phyloP scores from a whole-genome alignment of 2,797 vertebrate species.

The Nasua narica region DNA sequence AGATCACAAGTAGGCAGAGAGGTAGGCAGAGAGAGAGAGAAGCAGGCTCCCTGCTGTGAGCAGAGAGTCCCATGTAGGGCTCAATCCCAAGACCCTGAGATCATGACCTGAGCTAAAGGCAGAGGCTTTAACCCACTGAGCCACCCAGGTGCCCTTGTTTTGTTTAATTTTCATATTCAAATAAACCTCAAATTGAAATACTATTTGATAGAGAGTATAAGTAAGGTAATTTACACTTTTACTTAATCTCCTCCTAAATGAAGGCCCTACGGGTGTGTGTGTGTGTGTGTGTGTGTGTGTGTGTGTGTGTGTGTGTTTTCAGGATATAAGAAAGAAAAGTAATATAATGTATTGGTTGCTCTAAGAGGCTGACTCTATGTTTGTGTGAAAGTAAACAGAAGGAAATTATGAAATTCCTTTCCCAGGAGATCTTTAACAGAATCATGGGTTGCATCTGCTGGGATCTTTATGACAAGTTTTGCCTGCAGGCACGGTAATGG shows the following conservation, averaged over 20 bases:
- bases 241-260: background rate
- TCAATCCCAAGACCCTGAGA: no score
- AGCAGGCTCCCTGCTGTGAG: no score
- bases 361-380: background rate
- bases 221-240: background rate
- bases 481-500: background rate
- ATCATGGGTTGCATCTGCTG: background rate
- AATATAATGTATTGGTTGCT: background rate
- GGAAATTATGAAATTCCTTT: constrained; percentile 24
- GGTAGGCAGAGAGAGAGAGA: no score
- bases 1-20: no score
- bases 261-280: background rate
- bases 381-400: background rate
- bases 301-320: background rate
- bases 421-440: background rate
- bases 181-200: background rate
- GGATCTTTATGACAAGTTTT: background rate
- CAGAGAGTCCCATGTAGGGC: no score
- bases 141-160: no score
- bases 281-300: background rate
- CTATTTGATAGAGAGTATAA: background rate
- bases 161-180: background rate
- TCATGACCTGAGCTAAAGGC: no score
- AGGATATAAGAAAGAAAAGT: background rate
- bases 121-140: no score